phyloP scores from a whole-genome alignment of 2,888 invertebrate species.

The Phrixothrix hirtus region DNA sequence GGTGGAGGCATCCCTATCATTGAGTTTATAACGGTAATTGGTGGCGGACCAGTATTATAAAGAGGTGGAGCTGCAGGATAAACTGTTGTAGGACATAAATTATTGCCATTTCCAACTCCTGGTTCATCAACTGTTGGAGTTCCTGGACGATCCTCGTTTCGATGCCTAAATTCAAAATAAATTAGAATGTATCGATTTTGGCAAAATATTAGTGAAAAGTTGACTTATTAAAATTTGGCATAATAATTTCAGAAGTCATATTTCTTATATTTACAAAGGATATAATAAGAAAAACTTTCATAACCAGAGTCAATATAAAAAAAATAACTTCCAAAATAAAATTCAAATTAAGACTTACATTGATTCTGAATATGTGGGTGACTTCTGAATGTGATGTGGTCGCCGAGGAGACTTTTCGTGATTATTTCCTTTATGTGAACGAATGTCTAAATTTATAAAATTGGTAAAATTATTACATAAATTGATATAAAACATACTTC shows the following conservation, averaged over 20 bases:
- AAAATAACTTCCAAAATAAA: conserved; percentile 1
- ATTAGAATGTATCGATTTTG: too few species aligned
- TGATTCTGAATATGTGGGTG: conserved; percentile 29
- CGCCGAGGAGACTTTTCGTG: conserved; percentile 35
- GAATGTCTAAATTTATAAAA: not conserved
- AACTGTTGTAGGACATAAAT: conserved; percentile 11
- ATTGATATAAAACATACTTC: conserved; percentile 6
- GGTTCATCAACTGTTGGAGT: conserved; percentile 74
- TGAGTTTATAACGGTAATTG: conserved; percentile 43
- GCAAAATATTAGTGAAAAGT: too few species aligned
- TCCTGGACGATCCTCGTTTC: conserved; percentile 66
- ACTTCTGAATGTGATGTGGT: conserved; percentile 24
- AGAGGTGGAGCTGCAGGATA: conserved; percentile 36
- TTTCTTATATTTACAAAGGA: too few species aligned
- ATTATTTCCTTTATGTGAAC: not conserved
- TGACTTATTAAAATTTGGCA: too few species aligned
- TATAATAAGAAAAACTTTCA: too few species aligned
- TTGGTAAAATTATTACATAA: not conserved
- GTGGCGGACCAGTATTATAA: conserved; percentile 38
- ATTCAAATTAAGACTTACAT: conserved; percentile 8
- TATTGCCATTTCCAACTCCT: conserved; percentile 36
- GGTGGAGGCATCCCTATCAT: conserved; percentile 43
- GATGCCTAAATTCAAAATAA: conserved; percentile 26
- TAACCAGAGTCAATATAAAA: too few species aligned
- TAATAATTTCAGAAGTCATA: too few species aligned